Conservation (phyloP, 1,140 invertebrate genomes). For the Camponotus vicinus region DNA sequence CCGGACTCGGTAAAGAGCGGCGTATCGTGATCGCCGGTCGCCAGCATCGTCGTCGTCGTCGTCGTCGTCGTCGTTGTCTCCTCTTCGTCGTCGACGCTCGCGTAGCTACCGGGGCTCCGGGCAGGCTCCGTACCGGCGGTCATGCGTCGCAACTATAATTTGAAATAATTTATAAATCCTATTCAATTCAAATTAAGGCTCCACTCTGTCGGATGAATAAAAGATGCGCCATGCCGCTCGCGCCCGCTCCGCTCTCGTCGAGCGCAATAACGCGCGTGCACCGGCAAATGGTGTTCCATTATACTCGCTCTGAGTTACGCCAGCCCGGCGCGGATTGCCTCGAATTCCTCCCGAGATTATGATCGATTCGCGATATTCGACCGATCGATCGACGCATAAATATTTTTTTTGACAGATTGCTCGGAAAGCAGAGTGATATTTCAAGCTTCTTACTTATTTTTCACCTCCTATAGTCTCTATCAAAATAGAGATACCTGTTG, state of each 20-base stretch:
- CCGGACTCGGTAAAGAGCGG: conserved; percentile 44
- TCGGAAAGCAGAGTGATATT: background rate
- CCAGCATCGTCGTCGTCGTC: conserved; percentile 66
- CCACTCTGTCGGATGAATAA: conserved; percentile 86
- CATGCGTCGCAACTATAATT: conserved; percentile 85
- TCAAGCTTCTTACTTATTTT: background rate
- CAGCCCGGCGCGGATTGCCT: conserved; percentile 55
- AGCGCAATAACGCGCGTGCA: conserved; percentile 78
- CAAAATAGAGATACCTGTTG: background rate
- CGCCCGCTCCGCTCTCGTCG: conserved; percentile 23
- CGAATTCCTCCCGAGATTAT: conserved; percentile 65
- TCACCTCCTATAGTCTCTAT: background rate
- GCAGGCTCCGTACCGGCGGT: conserved; percentile 70
- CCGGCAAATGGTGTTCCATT: conserved; percentile 79
- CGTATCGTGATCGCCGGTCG: conserved; percentile 55
- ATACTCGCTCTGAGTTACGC: conserved; percentile 68
- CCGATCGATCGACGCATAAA: background rate
- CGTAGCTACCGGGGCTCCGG: conserved; percentile 56
- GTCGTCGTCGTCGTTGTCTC: conserved; percentile 53
- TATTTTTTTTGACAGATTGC: background rate
- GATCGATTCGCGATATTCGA: conserved; percentile 59
- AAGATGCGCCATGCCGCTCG: conserved; percentile 79
- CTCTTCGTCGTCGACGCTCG: conserved; percentile 8
- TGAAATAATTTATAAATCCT: conserved; percentile 86
- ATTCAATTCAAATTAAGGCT: conserved; percentile 86